Evolutionary conservation across 2,888 invertebrate genomes (phyloP).

Genomic region (Nasonovia ribisnigri): DNA sequence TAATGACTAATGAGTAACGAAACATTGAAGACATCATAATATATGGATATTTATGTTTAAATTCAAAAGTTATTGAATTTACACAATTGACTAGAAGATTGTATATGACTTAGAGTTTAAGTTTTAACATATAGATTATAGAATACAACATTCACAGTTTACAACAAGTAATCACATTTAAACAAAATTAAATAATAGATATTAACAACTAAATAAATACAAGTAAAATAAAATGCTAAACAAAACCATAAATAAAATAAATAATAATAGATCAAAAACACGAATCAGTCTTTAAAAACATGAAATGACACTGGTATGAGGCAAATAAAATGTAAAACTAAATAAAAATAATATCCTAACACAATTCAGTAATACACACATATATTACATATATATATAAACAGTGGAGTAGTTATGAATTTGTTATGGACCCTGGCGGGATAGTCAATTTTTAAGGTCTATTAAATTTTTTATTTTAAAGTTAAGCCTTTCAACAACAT

Average conservation of each 20-base stretch:
- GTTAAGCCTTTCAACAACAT: too few species aligned
- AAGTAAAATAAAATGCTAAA: slow-evolving; percentile 2
- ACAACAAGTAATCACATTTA: slow-evolving; percentile 22
- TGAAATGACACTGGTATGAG: slow-evolving; percentile 37
- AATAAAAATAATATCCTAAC: background rate
- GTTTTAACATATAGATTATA: background rate
- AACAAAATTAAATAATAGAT: background rate
- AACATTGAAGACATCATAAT: background rate
- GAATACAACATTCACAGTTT: background rate
- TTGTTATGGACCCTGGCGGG: too few species aligned
- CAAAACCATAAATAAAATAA: background rate
- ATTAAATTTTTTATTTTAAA: too few species aligned
- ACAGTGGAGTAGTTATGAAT: background rate
- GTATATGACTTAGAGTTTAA: background rate
- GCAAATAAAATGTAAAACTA: slow-evolving; percentile 35
- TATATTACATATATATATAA: background rate
- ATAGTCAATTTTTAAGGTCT: too few species aligned
- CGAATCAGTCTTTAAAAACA: slow-evolving; percentile 46
- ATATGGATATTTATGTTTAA: background rate
- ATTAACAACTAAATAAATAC: background rate
- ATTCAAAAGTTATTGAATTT: background rate
- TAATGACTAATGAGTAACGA: background rate
- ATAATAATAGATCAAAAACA: slow-evolving; percentile 17
- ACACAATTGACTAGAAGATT: slow-evolving; percentile 42
- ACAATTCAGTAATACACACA: background rate